Percentiles rank a stretch among this genome's conserved stretches.
phyloP scores from a whole-genome alignment of 2,113 vertebrate species.

The Mustela nigripes region DNA sequence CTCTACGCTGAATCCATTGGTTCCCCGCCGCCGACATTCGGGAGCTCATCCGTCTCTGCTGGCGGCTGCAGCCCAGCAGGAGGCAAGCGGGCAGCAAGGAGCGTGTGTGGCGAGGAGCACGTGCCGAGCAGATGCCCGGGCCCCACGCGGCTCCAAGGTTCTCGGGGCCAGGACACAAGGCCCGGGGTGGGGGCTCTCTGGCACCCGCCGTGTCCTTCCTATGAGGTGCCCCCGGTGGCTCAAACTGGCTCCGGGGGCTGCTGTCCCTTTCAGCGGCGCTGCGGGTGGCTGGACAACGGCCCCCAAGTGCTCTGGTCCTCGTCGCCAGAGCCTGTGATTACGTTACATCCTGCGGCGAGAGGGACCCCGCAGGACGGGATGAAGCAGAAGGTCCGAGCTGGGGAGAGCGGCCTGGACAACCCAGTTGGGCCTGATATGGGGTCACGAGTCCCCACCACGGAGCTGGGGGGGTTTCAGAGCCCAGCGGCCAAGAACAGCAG shows the following conservation, averaged over 20 bases:
- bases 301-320: background rate
- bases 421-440: background rate
- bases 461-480: background rate
- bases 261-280: background rate
- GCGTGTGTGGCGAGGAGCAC: fast-evolving
- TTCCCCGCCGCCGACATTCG: background rate
- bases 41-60: background rate
- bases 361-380: background rate
- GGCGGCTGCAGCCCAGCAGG: fast-evolving
- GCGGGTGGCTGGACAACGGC: background rate
- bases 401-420: background rate
- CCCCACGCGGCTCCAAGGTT: background rate
- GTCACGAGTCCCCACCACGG: fast-evolving
- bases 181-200: fast-evolving
- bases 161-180: background rate
- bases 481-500: background rate
- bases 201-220: no score
- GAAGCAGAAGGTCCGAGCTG: background rate
- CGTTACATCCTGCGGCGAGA: fast-evolving
- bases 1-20: fast-evolving
- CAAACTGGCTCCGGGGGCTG: background rate
- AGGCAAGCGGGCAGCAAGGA: background rate
- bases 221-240: background rate
- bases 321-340: background rate
- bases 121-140: background rate